phyloP scores from a whole-genome alignment of 2,797 vertebrate species.

The Sciurus carolinensis region DNA sequence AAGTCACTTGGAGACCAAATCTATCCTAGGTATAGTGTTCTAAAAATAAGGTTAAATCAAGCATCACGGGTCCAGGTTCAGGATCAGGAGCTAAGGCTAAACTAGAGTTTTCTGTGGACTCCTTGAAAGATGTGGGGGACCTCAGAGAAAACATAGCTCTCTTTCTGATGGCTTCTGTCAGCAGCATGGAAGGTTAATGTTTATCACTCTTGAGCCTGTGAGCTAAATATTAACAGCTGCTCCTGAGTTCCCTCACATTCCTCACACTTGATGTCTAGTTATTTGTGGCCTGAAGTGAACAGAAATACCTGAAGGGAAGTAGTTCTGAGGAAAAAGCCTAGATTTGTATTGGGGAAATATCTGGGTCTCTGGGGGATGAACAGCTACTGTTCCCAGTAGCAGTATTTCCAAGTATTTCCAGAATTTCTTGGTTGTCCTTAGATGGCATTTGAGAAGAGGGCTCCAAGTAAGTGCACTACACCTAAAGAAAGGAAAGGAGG shows the following conservation, averaged over 20 bases:
- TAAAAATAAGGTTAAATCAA: constrained; percentile 21
- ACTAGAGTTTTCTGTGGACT: background rate
- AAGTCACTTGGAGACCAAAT: background rate
- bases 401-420: constrained; percentile 40
- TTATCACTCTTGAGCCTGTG: background rate
- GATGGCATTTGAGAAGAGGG: background rate
- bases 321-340: background rate
- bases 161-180: background rate
- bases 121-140: background rate
- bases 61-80: background rate
- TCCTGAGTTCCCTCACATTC: background rate
- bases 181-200: background rate
- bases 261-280: background rate
- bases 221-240: constrained; percentile 8
- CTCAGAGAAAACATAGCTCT: background rate
- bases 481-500: background rate
- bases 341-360: background rate
- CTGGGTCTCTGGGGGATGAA: background rate
- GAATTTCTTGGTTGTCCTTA: constrained; percentile 19
- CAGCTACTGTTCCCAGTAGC: background rate
- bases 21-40: background rate
- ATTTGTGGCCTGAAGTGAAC: background rate
- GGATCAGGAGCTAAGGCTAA: constrained; percentile 28
- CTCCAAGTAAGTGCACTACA: background rate
- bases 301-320: background rate